Evolutionary conservation across 2,113 vertebrate species (phyloP).

Genomic region (Lasiurus borealis): DNA sequence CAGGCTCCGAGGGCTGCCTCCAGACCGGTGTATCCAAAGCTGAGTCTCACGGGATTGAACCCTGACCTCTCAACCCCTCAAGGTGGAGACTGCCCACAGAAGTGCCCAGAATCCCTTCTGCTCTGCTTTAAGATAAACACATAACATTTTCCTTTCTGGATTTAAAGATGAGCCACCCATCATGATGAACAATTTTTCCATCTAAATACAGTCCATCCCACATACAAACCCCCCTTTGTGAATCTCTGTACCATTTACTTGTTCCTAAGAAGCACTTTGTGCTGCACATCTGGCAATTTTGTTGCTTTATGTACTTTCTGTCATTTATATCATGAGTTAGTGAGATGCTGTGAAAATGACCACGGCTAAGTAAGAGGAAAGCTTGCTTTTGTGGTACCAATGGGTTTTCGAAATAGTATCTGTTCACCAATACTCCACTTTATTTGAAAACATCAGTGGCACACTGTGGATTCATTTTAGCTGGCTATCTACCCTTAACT

Average conservation of each 20-base stretch:
- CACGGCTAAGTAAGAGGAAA: background rate
- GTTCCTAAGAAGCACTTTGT: background rate
- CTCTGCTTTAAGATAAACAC: background rate
- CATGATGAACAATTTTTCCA: accelerated
- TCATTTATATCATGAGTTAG: background rate
- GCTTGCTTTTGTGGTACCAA: background rate
- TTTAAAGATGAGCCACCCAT: background rate
- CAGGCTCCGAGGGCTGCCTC: background rate
- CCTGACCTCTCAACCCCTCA: background rate
- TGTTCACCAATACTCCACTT: background rate
- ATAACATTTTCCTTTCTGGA: background rate
- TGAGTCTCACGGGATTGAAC: background rate
- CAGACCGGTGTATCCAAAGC: background rate
- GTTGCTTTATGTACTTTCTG: background rate
- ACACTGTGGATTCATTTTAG: background rate
- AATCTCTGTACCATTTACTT: background rate
- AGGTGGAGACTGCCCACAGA: background rate
- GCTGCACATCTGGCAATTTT: background rate
- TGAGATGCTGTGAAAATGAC: slow-evolving; percentile 8
- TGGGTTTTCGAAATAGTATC: background rate
- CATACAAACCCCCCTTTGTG: background rate
- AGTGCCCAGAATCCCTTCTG: background rate
- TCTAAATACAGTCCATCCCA: background rate
- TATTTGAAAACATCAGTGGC: background rate
- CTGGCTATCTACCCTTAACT: background rate